Percentiles rank a stretch among this genome's conserved stretches.
Evolutionary conservation across 2,888 invertebrate genomes (phyloP).

Genomic region (Microctonus hyperodae): DNA sequence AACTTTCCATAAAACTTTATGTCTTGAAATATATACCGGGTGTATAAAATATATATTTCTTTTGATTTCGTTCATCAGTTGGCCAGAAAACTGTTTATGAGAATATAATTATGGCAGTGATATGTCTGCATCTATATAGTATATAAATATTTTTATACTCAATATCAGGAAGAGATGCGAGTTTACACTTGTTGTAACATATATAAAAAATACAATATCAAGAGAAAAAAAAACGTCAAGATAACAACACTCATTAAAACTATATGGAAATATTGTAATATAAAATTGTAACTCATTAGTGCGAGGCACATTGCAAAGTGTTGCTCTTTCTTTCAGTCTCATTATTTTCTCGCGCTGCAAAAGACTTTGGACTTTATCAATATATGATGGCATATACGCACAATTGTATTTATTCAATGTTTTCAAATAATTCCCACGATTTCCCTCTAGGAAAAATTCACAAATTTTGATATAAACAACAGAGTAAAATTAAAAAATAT

Average conservation of each 20-base stretch:
- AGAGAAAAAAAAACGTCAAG: no score
- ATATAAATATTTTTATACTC: constrained; percentile 1
- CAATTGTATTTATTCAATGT: background rate
- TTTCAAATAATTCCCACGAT: background rate
- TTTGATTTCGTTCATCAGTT: no score
- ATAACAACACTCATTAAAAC: no score
- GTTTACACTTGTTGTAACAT: background rate
- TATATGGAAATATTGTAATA: background rate
- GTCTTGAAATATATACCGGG: no score
- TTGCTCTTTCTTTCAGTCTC: background rate
- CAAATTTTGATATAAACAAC: no score
- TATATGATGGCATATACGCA: background rate
- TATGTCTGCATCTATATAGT: background rate
- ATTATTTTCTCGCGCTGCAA: background rate
- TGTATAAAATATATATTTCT: no score
- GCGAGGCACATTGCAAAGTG: background rate
- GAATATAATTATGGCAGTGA: background rate
- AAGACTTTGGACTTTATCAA: background rate
- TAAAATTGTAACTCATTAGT: background rate
- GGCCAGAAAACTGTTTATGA: no score
- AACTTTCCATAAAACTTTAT: background rate
- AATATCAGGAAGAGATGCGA: constrained; percentile 2
- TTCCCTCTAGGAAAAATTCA: background rate
- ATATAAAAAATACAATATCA: background rate
- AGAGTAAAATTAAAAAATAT: no score